phyloP scores from a whole-genome alignment of 2,113 vertebrate genomes.

The Rhadina sibilatrix region DNA sequence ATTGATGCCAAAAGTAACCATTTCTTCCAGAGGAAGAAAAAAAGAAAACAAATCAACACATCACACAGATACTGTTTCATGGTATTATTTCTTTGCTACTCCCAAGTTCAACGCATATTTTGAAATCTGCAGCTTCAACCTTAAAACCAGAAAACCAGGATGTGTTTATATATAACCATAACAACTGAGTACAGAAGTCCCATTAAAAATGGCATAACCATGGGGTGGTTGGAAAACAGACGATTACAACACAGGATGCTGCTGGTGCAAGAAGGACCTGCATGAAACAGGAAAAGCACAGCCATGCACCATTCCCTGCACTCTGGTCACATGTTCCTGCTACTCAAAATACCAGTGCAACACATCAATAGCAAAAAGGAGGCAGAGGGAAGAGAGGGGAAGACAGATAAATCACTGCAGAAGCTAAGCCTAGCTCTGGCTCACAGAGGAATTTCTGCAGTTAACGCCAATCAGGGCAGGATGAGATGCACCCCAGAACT shows the following conservation, averaged over 20 bases:
- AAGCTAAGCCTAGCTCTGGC: background rate
- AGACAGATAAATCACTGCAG: background rate
- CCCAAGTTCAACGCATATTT: background rate
- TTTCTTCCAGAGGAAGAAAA: background rate
- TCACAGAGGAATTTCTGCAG: background rate
- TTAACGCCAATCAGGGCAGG: background rate
- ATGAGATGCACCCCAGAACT: background rate
- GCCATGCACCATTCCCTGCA: background rate
- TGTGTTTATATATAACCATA: background rate
- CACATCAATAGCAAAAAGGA: background rate
- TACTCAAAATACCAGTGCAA: background rate
- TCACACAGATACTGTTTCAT: background rate
- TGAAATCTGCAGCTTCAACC: background rate
- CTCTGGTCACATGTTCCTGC: background rate
- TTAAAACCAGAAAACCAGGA: background rate
- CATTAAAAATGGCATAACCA: background rate
- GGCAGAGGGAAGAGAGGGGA: background rate
- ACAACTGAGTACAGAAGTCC: background rate
- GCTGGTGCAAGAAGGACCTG: background rate
- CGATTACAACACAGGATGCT: background rate
- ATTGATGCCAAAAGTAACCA: background rate
- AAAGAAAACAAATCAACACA: background rate
- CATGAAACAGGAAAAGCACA: background rate
- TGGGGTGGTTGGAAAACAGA: background rate
- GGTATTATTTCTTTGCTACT: background rate